phyloP scores from a whole-genome alignment of 2,888 invertebrate genomes.

The Trachelus iudaicus region DNA sequence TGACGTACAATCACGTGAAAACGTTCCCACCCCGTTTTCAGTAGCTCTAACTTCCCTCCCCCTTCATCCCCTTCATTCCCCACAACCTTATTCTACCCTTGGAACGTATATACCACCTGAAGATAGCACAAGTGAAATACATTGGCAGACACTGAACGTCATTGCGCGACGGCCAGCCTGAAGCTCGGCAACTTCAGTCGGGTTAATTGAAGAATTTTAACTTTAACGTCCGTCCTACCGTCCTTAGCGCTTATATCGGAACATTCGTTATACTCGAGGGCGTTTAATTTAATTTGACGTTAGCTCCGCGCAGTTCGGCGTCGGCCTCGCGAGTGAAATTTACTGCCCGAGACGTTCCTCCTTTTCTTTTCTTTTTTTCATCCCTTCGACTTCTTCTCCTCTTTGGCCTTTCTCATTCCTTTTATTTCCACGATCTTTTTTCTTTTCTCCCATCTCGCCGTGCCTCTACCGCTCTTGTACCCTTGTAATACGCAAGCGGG shows the following conservation, averaged over 20 bases:
- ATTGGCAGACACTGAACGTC: background rate
- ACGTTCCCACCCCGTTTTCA: conserved; percentile 17
- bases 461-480: background rate
- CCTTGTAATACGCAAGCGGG: background rate
- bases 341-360: conserved; percentile 40
- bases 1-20: conserved; percentile 19
- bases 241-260: background rate
- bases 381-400: conserved; percentile 16
- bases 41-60: background rate
- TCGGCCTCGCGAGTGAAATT: background rate
- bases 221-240: background rate
- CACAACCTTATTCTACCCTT: background rate
- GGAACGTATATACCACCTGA: background rate
- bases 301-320: background rate
- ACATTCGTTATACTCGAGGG: background rate
- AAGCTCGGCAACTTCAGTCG: background rate
- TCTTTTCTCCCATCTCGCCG: conserved; percentile 16
- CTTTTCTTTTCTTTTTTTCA: conserved; percentile 15
- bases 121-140: background rate
- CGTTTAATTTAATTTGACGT: conserved; percentile 1
- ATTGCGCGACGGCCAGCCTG: background rate
- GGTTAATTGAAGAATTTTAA: background rate
- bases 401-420: conserved; percentile 20
- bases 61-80: background rate
- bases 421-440: conserved; percentile 10